A percentile compares a stretch with the other conserved stretches of the same genome.
Evolutionary conservation across 2,797 vertebrate species (phyloP).

Genomic region (Triplophysa bombifrons): DNA sequence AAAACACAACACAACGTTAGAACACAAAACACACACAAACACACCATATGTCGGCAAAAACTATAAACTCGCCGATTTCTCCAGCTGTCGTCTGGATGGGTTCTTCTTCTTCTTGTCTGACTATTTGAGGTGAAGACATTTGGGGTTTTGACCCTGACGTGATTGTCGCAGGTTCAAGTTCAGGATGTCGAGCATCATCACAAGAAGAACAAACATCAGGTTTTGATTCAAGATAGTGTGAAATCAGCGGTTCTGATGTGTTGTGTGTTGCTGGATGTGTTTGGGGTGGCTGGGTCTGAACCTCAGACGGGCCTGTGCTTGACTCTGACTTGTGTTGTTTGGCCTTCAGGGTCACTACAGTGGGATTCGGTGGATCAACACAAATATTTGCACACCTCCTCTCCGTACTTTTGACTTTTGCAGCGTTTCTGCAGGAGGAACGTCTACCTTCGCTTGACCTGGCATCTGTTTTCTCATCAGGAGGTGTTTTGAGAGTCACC

Average conservation of each 20-base stretch:
- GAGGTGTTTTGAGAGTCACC: background rate
- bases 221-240: background rate
- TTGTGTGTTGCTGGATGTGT: background rate
- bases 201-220: background rate
- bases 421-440: background rate
- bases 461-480: background rate
- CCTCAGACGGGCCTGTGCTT: background rate
- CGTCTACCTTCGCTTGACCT: conserved; percentile 21
- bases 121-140: conserved; percentile 1
- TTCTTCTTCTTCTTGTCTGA: conserved; percentile 55
- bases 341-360: conserved; percentile 31
- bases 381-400: background rate
- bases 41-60: background rate
- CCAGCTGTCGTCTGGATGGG: conserved; percentile 72
- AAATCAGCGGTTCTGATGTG: background rate
- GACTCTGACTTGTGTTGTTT: background rate
- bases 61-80: conserved; percentile 75
- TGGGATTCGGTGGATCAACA: conserved; percentile 56
- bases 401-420: background rate
- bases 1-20: background rate
- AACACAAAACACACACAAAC: background rate
- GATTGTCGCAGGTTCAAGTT: background rate
- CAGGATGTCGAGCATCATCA: accelerated
- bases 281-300: background rate
- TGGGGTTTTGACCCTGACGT: background rate